phyloP scores from a whole-genome alignment of 1,140 invertebrate species.

The Trichoplusia ni region DNA sequence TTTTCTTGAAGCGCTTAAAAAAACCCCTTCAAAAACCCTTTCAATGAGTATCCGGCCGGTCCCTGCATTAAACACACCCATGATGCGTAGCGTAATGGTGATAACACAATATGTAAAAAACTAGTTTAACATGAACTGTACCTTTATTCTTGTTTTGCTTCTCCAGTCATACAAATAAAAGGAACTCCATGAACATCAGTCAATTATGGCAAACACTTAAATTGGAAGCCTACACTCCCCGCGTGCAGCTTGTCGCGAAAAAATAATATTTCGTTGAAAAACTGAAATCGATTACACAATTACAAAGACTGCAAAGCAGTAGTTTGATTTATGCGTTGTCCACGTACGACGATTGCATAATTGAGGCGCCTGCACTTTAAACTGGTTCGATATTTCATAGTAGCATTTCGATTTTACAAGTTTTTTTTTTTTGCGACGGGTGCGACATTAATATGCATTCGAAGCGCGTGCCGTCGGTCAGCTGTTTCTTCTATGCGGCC shows the following conservation, averaged over 20 bases:
- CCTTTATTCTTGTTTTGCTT: not conserved
- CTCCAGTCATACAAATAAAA: not conserved
- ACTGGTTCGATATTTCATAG: conserved; percentile 59
- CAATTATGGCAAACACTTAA: conserved; percentile 25
- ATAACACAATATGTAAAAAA: too few relatives aligned
- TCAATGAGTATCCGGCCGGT: too few relatives aligned
- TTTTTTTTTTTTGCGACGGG: conserved; percentile 72
- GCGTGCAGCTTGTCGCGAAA: conserved; percentile 20
- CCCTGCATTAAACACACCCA: too few relatives aligned
- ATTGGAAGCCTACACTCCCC: conserved; percentile 16
- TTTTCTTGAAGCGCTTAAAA: too few relatives aligned
- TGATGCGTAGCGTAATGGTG: too few relatives aligned
- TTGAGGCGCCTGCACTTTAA: conserved; percentile 57
- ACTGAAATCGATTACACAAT: conserved; percentile 48
- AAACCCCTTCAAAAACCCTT: too few relatives aligned
- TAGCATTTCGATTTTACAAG: conserved; percentile 69
- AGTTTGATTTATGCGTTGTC: conserved; percentile 53
- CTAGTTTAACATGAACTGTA: too few relatives aligned
- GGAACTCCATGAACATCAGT: conserved; percentile 1
- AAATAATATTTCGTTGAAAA: conserved; percentile 35
- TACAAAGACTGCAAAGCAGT: conserved; percentile 32
- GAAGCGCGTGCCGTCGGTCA: conserved; percentile 74
- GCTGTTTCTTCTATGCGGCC: conserved; percentile 75
- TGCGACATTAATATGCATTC: conserved; percentile 72
- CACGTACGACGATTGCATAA: conserved; percentile 57